Base-by-base conservation (phyloP, 1,140 invertebrate genomes). In the Aleiodes sp. region DNA sequence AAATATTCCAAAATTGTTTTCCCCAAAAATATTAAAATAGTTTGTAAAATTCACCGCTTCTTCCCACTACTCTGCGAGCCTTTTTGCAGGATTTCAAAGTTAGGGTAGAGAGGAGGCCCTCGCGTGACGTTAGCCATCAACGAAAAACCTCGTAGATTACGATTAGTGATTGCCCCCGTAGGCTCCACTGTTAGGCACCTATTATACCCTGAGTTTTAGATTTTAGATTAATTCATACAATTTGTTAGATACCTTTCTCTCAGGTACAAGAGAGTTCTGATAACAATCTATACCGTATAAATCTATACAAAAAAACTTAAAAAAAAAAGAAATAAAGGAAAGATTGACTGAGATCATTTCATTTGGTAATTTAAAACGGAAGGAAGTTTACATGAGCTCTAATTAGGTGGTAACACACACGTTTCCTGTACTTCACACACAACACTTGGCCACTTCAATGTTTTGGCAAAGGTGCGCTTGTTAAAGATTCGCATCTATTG, bases 161-260 rank as follows among this genome's bases (percentile, higher is more conserved):
- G 73, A 74, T 73, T 76, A 74, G 71, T 59, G 61, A 59, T 59
- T n/a, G 43, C 29, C 61, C n/a, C 64, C 62, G 33, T 62, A 26
- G 63, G 69, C 57, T n/a, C n/a, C 64, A 19, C 37, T 62, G 73
- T 74, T 76, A 76, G 71, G 57, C 56, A 60, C 74, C 74, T 75
- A 78, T 78, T 78, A 78, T 76, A 71, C 70, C 37, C 56, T 26
- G 31, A 68, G 71, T 75, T 78, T 77, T 74, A 77, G 77, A 76
- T 78, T 74, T 71, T 73, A 69, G 67, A 63, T 69, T 63, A 63
- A 69, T 62, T 52, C 33, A 21, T 29, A 64, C 68, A 64, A 70
- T 70, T 70, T 64, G 41, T 31, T 64, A 10, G 19, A 57, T 63
- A 63, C 28, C 14, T 37, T n/a, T 16, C 24, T 59, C 43, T 4